These are phyloP conservation scores for Cherax quadricarinatus DNA, from an alignment of 1,140 invertebrate species.

Conservation along the genomic window DNA sequence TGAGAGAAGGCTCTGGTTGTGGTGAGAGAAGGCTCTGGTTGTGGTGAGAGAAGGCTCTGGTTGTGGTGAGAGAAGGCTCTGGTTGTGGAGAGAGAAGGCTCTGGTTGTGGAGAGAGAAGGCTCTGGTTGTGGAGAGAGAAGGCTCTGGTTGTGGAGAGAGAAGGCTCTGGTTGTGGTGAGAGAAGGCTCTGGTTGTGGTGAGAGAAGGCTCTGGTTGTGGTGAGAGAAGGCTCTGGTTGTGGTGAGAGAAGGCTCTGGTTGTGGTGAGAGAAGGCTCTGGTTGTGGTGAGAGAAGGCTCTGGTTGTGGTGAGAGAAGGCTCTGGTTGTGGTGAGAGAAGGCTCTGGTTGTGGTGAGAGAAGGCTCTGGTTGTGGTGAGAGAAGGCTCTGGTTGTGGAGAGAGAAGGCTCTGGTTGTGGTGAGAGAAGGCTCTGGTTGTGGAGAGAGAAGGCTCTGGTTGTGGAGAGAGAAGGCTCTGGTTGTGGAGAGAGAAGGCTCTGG, in stretches of 20 bases:
- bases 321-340: background rate
- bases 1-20: background rate
- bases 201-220: too few species aligned
- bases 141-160: background rate
- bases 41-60: too few species aligned
- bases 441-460: background rate
- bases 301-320: background rate
- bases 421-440: background rate
- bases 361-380: too few species aligned
- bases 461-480: background rate
- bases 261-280: background rate
- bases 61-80: too few species aligned
- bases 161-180: background rate
- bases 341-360: background rate
- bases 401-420: background rate
- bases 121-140: background rate
- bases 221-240: background rate
- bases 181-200: background rate
- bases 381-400: too few species aligned
- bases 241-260: background rate
- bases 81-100: background rate
- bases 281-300: background rate
- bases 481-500: background rate
- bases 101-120: background rate
- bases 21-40: background rate